Evolutionary conservation across 2,888 invertebrate species (phyloP).

Genomic region (Microplitis deprimator): DNA sequence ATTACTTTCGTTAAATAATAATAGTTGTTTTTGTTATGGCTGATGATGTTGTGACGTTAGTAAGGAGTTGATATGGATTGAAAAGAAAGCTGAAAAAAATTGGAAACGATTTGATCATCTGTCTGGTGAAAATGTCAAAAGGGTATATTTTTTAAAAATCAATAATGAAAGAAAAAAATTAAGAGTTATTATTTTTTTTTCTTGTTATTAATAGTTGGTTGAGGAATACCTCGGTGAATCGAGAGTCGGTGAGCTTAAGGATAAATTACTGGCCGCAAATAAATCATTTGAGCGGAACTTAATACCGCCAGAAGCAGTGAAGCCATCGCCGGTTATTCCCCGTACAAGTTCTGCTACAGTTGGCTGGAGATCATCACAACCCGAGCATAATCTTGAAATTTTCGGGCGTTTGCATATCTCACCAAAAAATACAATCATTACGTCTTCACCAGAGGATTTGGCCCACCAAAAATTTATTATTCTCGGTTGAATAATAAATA

Average conservation of each 20-base stretch:
- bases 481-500: conserved; percentile 62
- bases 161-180: not conserved
- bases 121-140: conserved; percentile 56
- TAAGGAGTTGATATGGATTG: conserved; percentile 58
- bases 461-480: conserved; percentile 59
- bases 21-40: not conserved
- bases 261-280: conserved; percentile 46
- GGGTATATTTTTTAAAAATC: conserved; percentile 50
- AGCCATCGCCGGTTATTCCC: conserved; percentile 59
- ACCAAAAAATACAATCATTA: conserved; percentile 68
- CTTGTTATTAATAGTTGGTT: conserved; percentile 41
- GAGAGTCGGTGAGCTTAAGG: conserved; percentile 53
- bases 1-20: not conserved
- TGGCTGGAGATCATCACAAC: conserved; percentile 71
- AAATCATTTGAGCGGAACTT: conserved; percentile 41
- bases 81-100: conserved; percentile 52
- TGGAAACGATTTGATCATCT: conserved; percentile 59
- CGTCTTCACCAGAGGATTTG: conserved; percentile 52
- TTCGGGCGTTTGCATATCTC: conserved; percentile 71
- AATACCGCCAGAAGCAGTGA: conserved; percentile 54
- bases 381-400: conserved; percentile 69
- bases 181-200: not conserved
- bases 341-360: conserved; percentile 67
- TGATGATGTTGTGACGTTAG: conserved; percentile 43
- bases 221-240: conserved; percentile 58